Percentiles rank a stretch among this genome's conserved stretches.
Conservation (phyloP, 2,113 vertebrate species). For the Illadopsis cleaveri region DNA sequence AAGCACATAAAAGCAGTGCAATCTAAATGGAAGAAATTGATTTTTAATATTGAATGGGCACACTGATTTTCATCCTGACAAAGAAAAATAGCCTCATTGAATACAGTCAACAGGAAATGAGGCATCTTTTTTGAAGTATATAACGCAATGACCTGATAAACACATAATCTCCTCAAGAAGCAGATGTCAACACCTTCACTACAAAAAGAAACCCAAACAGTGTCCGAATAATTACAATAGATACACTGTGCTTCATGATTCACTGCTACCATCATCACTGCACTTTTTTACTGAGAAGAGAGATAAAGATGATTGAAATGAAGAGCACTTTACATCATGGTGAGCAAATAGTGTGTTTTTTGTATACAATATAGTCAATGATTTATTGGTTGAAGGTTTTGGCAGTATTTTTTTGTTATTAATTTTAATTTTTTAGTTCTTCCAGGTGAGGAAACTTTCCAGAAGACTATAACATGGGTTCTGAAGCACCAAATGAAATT, state of each 20-base stretch:
- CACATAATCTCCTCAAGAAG: neutral
- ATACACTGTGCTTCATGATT: neutral
- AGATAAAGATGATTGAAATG: neutral
- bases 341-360: neutral
- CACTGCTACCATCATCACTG: neutral
- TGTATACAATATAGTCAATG: neutral
- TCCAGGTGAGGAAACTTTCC: neutral
- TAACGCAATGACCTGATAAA: neutral
- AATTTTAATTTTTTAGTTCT: neutral
- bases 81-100: neutral
- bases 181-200: neutral
- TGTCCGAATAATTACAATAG: neutral
- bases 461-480: neutral
- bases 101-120: neutral
- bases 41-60: neutral
- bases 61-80: neutral
- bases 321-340: neutral
- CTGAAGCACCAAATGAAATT: neutral
- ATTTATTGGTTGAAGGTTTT: neutral
- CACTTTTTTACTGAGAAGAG: neutral
- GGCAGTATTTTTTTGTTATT: fast-evolving
- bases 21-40: neutral
- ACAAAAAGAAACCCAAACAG: neutral
- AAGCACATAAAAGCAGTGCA: neutral
- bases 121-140: neutral